Conservation (phyloP, 2,797 vertebrate genomes). For the Bradypus variegatus region DNA sequence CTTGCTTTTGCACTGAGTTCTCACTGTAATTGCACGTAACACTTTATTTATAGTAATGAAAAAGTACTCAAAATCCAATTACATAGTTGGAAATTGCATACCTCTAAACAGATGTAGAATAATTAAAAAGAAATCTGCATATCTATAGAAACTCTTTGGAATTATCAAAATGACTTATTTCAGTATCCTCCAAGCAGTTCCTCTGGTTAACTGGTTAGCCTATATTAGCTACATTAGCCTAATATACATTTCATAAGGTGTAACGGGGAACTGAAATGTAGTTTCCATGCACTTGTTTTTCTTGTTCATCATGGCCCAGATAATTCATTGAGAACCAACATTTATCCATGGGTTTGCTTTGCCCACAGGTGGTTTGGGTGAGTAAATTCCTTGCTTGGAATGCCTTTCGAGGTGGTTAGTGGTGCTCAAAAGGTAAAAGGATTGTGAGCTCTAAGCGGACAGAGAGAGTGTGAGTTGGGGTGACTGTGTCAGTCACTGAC, state of each 20-base stretch:
- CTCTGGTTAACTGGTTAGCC: neutral
- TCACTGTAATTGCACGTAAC: conserved; percentile 40
- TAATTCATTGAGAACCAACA: neutral
- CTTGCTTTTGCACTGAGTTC: conserved; percentile 26
- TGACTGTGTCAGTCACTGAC: neutral
- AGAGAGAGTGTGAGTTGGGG: neutral
- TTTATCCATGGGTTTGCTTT: conserved; percentile 31
- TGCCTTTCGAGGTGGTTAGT: neutral
- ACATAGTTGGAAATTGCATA: conserved; percentile 39
- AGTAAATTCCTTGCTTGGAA: neutral
- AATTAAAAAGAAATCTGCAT: conserved; percentile 45
- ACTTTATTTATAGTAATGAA: conserved; percentile 58
- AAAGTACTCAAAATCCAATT: conserved; percentile 55
- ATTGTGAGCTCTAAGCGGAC: neutral
- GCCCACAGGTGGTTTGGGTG: neutral
- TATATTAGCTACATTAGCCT: neutral
- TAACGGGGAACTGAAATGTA: neutral
- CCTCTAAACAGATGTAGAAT: conserved; percentile 53
- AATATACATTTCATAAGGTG: neutral
- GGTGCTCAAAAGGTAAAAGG: neutral
- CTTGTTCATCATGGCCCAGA: neutral
- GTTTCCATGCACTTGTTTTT: neutral
- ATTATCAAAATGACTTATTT: conserved; percentile 30
- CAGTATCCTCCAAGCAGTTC: neutral
- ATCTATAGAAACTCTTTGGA: conserved; percentile 36